Evolutionary conservation across 2,113 vertebrate species (phyloP).

Genomic region (Pangasianodon gigas): DNA sequence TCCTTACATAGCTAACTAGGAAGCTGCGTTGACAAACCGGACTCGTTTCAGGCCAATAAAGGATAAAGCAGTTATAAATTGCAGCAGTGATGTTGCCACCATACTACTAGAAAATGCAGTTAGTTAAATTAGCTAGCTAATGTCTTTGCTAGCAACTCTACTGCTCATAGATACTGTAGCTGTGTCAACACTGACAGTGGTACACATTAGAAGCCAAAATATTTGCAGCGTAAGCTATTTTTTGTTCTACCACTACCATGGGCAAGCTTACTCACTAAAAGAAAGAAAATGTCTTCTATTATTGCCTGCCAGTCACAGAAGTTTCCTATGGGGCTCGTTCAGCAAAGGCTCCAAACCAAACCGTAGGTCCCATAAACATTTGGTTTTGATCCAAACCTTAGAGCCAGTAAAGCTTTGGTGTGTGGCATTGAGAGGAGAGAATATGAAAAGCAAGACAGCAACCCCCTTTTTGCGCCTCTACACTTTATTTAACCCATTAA

Average conservation of each 20-base stretch:
- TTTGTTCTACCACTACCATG: neutral
- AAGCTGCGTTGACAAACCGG: neutral
- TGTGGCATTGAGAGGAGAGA: conserved; percentile 4
- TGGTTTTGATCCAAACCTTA: neutral
- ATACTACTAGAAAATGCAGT: neutral
- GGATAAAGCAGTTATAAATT: neutral
- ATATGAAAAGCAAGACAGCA: neutral
- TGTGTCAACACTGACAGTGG: neutral
- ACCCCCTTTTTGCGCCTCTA: neutral
- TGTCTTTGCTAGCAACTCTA: neutral
- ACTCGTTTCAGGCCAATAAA: neutral
- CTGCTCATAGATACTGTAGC: neutral
- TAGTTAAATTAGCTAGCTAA: neutral
- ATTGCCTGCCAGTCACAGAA: conserved; percentile 5
- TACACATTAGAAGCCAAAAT: neutral
- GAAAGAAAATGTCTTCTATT: neutral
- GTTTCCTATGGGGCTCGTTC: neutral
- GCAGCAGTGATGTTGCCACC: neutral
- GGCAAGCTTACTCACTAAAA: neutral
- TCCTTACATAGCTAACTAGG: neutral
- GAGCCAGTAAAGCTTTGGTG: neutral
- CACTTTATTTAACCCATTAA: neutral
- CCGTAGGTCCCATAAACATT: neutral
- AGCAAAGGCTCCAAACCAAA: neutral
- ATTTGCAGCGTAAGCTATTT: neutral